A percentile compares a stretch with the other conserved stretches of the same genome.
Conservation (phyloP, 1,140 invertebrate species). For the Ganaspis sp. region DNA sequence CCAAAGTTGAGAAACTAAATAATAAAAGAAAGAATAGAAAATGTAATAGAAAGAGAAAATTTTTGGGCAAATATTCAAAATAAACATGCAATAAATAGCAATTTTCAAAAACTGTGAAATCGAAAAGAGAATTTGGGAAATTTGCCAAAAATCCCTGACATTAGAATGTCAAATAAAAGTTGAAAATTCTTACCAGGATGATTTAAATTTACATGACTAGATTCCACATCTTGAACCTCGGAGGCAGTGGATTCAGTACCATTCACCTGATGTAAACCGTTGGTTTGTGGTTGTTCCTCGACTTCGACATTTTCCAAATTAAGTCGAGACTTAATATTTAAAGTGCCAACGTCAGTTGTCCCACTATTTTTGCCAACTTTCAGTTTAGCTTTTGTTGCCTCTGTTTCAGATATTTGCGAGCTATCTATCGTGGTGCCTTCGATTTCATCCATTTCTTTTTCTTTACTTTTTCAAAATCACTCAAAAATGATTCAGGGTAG, state of each 20-base stretch:
- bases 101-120: not conserved
- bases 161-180: not conserved
- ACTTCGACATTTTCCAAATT: slow-evolving; percentile 51
- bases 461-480: not conserved
- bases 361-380: slow-evolving; percentile 55
- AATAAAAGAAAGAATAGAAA: not conserved
- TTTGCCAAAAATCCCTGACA: slow-evolving; percentile 23
- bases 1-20: not conserved
- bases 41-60: too few relatives aligned
- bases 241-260: slow-evolving; percentile 54
- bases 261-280: slow-evolving; percentile 68
- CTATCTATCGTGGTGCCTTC: slow-evolving; percentile 41
- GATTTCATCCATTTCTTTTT: slow-evolving; percentile 54
- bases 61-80: too few relatives aligned
- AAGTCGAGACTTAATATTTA: slow-evolving; percentile 69
- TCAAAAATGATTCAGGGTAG: slow-evolving; percentile 6
- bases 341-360: slow-evolving; percentile 56
- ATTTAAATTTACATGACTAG: slow-evolving; percentile 68
- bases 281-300: slow-evolving; percentile 62
- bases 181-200: slow-evolving; percentile 62
- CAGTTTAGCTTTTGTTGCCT: slow-evolving; percentile 51
- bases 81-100: not conserved
- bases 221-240: slow-evolving; percentile 57
- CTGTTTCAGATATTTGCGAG: slow-evolving; percentile 48
- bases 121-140: not conserved